Conservation (phyloP, 2,888 invertebrate species). For the Campoletis raptor region DNA sequence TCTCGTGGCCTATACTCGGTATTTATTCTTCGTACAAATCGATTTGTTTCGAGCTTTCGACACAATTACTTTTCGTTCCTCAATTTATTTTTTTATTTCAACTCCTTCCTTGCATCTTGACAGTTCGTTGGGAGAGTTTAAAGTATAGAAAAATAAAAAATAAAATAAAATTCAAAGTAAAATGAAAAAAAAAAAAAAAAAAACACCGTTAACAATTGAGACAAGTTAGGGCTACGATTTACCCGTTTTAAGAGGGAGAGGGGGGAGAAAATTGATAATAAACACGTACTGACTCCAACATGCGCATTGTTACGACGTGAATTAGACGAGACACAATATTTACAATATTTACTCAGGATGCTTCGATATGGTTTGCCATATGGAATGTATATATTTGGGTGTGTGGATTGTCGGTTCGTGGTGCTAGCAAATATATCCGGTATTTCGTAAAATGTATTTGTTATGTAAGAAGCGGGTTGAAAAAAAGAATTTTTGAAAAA, state of each 20-base stretch:
- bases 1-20: constrained; percentile 58
- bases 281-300: constrained; percentile 69
- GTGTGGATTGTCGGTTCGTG: constrained; percentile 82
- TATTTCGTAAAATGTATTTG: constrained; percentile 79
- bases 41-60: constrained; percentile 46
- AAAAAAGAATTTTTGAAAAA: not conserved
- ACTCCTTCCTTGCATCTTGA: not conserved
- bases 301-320: constrained; percentile 79
- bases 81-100: constrained; percentile 16
- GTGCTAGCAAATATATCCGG: constrained; percentile 81
- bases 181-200: constrained; percentile 13
- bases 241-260: not conserved
- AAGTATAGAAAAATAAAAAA: not conserved
- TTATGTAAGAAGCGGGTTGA: constrained; percentile 66
- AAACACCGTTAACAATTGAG: constrained; percentile 12
- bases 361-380: constrained; percentile 81
- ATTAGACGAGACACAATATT: constrained; percentile 82
- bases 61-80: constrained; percentile 19
- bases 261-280: constrained; percentile 29
- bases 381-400: constrained; percentile 75
- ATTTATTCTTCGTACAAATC: constrained; percentile 55
- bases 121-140: not conserved
- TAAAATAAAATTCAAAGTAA: constrained; percentile 10
- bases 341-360: constrained; percentile 85
- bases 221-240: constrained; percentile 15